Evolutionary conservation across 2,113 vertebrate genomes (phyloP).

Genomic region (Chaetodon trifascialis): DNA sequence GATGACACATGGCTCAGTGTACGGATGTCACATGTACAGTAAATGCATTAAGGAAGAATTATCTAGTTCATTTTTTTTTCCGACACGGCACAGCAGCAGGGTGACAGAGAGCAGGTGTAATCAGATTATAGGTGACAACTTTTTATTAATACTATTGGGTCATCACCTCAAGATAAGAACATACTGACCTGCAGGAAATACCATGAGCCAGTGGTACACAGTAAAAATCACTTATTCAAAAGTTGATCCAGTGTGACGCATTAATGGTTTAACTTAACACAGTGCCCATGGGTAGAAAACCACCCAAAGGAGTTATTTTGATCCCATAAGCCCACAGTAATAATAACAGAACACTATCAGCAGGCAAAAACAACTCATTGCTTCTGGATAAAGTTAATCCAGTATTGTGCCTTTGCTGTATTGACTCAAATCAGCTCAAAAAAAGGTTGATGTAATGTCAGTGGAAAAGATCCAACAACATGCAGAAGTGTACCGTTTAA

Average conservation of each 20-base stretch:
- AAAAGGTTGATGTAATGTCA: too few relatives aligned
- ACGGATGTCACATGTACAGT: constrained; percentile 13
- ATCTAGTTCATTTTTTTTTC: constrained; percentile 9
- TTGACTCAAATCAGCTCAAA: too few relatives aligned
- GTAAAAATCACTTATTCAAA: neutral
- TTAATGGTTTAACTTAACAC: neutral
- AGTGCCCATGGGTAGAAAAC: neutral
- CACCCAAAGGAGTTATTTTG: neutral
- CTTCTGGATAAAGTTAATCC: too few relatives aligned
- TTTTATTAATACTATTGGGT: neutral
- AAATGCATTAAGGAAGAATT: constrained; percentile 1
- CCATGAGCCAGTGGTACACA: neutral
- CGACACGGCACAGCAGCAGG: neutral
- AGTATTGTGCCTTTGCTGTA: too few relatives aligned
- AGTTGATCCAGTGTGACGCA: neutral
- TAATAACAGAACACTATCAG: too few relatives aligned
- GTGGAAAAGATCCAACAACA: neutral
- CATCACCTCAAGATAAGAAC: neutral
- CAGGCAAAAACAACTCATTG: too few relatives aligned
- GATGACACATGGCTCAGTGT: constrained; percentile 28
- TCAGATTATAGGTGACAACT: neutral
- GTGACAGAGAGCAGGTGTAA: neutral
- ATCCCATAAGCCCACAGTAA: neutral
- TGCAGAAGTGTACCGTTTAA: neutral
- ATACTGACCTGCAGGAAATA: neutral